Evolutionary conservation across 1,140 invertebrate species (phyloP).

Genomic region (Nasonia giraulti): DNA sequence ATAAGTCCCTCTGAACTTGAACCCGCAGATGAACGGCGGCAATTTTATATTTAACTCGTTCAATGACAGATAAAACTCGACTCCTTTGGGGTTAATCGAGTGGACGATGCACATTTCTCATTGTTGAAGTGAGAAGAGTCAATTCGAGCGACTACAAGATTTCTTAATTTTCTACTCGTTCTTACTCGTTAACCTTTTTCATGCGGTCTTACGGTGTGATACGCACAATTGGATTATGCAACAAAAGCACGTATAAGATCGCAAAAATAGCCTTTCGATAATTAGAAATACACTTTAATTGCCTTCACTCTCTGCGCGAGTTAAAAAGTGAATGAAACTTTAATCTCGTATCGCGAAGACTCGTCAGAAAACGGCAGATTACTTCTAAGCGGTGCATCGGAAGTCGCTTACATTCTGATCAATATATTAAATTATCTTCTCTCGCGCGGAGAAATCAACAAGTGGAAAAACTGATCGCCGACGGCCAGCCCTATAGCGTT

Average conservation of each 20-base stretch:
- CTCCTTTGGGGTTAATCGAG: background rate
- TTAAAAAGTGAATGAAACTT: conserved; percentile 15
- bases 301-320: no score
- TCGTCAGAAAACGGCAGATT: background rate
- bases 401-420: background rate
- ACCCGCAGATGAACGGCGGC: background rate
- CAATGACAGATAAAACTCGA: background rate
- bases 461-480: no score
- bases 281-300: no score
- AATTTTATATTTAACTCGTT: conserved; percentile 22
- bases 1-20: conserved; percentile 38
- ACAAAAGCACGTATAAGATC: no score
- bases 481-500: no score
- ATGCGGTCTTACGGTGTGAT: no score
- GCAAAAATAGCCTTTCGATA: no score
- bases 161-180: no score
- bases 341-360: background rate
- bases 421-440: conserved; percentile 26
- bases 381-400: background rate
- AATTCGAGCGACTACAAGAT: background rate
- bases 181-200: no score
- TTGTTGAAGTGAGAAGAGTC: background rate
- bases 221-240: no score
- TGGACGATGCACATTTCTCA: background rate
- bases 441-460: background rate